Evolutionary conservation across 2,797 vertebrate species (phyloP).

Genomic region (Ceyx erithaca): DNA sequence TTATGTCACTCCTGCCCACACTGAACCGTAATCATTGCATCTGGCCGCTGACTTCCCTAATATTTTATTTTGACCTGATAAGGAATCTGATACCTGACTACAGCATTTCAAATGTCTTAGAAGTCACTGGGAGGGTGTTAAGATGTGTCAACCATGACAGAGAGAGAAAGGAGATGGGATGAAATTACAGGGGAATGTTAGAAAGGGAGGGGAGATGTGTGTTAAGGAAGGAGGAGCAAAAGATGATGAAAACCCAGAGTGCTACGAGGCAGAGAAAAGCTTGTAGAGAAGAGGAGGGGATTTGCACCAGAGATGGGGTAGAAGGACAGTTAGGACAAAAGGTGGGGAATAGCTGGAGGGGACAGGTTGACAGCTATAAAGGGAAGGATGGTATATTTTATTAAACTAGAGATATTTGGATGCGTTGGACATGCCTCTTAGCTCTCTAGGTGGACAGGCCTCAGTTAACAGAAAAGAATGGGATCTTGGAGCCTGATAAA

Average conservation of each 20-base stretch:
- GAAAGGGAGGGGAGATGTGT: not conserved
- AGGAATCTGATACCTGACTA: not conserved
- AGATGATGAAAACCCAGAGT: not conserved
- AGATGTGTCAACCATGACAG: not conserved
- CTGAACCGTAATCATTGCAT: constrained; percentile 4
- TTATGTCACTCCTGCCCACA: not conserved
- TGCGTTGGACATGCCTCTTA: no score
- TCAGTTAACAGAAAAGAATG: no score
- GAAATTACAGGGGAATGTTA: not conserved
- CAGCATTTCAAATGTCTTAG: not conserved
- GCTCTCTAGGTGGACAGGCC: no score
- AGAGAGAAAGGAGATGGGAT: not conserved
- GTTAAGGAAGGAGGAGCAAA: not conserved
- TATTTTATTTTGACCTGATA: constrained; percentile 37
- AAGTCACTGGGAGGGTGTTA: constrained; percentile 13
- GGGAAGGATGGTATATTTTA: not conserved
- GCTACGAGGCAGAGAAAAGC: not conserved
- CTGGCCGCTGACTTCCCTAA: not conserved
- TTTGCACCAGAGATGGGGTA: not conserved
- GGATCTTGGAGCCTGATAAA: no score
- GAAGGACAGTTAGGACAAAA: not conserved
- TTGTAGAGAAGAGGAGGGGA: not conserved
- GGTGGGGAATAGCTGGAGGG: not conserved
- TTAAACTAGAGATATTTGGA: not conserved
- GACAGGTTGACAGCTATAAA: not conserved